Base-by-base conservation (phyloP, 2,888 invertebrate species). In the Tachina lurida region DNA sequence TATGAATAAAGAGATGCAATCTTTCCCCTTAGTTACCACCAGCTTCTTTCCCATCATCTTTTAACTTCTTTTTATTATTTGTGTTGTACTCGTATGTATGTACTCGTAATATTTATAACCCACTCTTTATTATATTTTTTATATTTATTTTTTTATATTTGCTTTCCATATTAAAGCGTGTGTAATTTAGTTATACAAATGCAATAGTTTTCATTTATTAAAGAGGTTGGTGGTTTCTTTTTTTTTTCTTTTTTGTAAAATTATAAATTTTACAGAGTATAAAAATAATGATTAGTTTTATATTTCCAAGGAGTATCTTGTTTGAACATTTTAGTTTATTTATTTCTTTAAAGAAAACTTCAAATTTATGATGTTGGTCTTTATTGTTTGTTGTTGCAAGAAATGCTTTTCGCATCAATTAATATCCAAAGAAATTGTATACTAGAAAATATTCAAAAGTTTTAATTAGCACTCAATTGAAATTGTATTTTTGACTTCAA, bases 231-330 rank as follows among this genome's bases (percentile, higher is more conserved):
- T 63, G 31, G 31, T 31, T 31, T 31, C 31, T 31, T 31, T 31
- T 31, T 31, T 31, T 31, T 4, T 31, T 31, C 4, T 75, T 19
- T 63, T 62, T 47, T 76, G 70, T 17, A 4, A 58, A 75, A 82
- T 54, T 75, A 70, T 54, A 70, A 49, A 77, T 73, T 83, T 83
- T 77, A 39, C n/a, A 62, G 52, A 62, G 52, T 47, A 67, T 60
- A 39, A 77, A 78, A 78, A 54, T 78, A 84, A 78, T 84, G 49
- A 84, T 77, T 74, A 67, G 77, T 78, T 78, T 84, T 78, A 60
- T 19, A 58, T 84, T 67, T 68, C 77, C 65, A 73, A 60, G 58
- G 52, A 76, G 73, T 78, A 56, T 22, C 73, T 52, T 71, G 17
- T 71, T 78, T 60, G 12, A n/a, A 56, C 58, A 67, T 58, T 60